phyloP scores from a whole-genome alignment of 2,888 invertebrate genomes.

The Tillus elongatus region DNA sequence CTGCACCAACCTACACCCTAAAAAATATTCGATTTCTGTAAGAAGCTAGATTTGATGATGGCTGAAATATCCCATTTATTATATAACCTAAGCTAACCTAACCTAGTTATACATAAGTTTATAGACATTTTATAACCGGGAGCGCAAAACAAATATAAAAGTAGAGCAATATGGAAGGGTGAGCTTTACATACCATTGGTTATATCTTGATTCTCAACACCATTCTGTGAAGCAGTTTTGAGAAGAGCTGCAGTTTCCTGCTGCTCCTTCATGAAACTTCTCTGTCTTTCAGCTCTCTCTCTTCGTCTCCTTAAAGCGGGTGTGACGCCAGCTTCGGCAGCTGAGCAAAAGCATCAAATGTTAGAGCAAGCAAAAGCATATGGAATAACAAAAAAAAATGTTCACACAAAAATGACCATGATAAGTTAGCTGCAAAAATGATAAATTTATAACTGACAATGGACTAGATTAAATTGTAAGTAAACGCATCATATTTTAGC shows the following conservation, averaged over 20 bases:
- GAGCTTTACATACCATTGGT: background rate
- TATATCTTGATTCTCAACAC: constrained; percentile 7
- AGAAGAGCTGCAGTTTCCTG: constrained; percentile 55
- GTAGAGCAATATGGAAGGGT: background rate
- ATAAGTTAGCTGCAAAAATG: constrained; percentile 10
- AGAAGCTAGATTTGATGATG: too few species aligned
- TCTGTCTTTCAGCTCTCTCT: constrained; percentile 75
- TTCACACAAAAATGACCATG: constrained; percentile 10
- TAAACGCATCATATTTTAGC: too few species aligned
- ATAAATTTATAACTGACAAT: constrained; percentile 13
- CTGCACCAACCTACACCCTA: too few species aligned
- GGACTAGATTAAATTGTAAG: background rate
- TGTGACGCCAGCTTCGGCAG: constrained; percentile 63
- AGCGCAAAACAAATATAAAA: background rate
- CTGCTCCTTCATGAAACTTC: constrained; percentile 75
- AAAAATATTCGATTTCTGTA: too few species aligned
- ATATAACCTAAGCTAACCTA: too few species aligned
- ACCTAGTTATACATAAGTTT: too few species aligned
- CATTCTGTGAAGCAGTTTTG: constrained; percentile 38
- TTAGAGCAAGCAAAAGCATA: constrained; percentile 9
- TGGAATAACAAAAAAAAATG: constrained; percentile 4
- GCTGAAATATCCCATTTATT: too few species aligned
- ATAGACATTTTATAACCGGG: too few species aligned
- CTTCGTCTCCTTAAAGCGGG: constrained; percentile 71
- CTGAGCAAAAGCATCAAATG: constrained; percentile 33